Evolutionary conservation across 2,797 vertebrate species (phyloP).

Genomic region (Hylomyscus alleni): DNA sequence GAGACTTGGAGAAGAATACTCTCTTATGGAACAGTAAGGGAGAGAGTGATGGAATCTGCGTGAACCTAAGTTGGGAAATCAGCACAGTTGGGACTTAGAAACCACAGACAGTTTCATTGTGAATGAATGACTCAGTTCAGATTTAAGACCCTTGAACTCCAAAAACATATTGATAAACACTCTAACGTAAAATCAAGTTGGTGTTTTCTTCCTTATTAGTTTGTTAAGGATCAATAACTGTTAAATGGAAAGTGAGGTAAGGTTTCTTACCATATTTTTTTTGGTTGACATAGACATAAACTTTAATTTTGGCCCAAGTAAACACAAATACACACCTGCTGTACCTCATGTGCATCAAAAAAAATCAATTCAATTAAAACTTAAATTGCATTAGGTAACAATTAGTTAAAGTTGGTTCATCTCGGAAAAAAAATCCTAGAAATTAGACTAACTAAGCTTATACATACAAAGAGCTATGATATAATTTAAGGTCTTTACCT

Average conservation of each 20-base stretch:
- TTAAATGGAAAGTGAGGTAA: not conserved
- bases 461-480: not conserved
- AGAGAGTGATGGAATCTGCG: not conserved
- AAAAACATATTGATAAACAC: not conserved
- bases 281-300: constrained; percentile 31
- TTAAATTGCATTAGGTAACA: constrained; percentile 9
- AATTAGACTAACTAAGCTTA: not conserved
- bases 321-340: not conserved
- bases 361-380: constrained; percentile 39
- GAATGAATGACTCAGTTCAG: not conserved
- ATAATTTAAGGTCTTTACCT: not conserved
- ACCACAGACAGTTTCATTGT: not conserved
- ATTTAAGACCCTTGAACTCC: not conserved
- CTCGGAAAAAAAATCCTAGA: constrained; percentile 21
- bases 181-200: not conserved
- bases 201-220: constrained; percentile 19
- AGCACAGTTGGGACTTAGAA: not conserved
- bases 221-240: not conserved
- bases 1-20: not conserved
- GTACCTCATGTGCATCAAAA: constrained; percentile 44
- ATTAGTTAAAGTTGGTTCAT: constrained; percentile 11
- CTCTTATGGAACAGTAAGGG: not conserved
- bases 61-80: not conserved
- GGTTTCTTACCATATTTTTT: not conserved
- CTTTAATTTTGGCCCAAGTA: not conserved